phyloP scores from a whole-genome alignment of 2,797 vertebrate species.

The Rousettus madagascariensis region DNA sequence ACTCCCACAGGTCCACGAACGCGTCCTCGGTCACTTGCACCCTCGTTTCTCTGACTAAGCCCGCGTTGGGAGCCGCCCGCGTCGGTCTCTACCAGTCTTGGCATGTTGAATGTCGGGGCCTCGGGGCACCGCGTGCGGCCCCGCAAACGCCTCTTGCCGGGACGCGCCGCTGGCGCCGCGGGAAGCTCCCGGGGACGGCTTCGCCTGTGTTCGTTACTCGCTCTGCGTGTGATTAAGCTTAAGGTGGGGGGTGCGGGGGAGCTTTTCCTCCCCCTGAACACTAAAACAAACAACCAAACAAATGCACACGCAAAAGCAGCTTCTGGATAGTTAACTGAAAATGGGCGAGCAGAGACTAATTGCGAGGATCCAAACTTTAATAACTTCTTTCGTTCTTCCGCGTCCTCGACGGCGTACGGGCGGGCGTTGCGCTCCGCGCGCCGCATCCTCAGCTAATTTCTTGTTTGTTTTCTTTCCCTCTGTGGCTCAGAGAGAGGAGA shows the following conservation, averaged over 20 bases:
- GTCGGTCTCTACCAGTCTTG: background rate
- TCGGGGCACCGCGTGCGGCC: background rate
- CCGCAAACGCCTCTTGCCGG: background rate
- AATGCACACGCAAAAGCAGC: constrained; percentile 40
- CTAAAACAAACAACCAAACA: constrained; percentile 72
- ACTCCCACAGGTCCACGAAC: background rate
- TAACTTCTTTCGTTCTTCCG: constrained; percentile 81
- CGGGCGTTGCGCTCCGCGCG: constrained; percentile 56
- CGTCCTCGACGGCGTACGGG: constrained; percentile 56
- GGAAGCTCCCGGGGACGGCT: constrained; percentile 19
- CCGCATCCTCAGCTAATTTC: constrained; percentile 78
- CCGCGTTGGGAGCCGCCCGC: background rate
- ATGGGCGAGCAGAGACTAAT: constrained; percentile 56
- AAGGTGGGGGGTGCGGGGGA: background rate
- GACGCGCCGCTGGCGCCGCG: background rate
- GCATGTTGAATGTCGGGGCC: constrained; percentile 40
- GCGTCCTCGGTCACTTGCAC: background rate
- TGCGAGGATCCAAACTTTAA: constrained; percentile 75
- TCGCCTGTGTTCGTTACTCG: constrained; percentile 32
- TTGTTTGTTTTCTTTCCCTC: constrained; percentile 85
- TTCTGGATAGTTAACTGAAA: constrained; percentile 47
- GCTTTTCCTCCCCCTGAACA: constrained; percentile 37
- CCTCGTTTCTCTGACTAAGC: background rate
- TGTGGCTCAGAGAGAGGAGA: background rate
- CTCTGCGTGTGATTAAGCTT: constrained; percentile 34